Percentiles rank a stretch among this genome's conserved stretches.
phyloP scores from a whole-genome alignment of 2,888 invertebrate species.

The Brachynemurus nebulosus region DNA sequence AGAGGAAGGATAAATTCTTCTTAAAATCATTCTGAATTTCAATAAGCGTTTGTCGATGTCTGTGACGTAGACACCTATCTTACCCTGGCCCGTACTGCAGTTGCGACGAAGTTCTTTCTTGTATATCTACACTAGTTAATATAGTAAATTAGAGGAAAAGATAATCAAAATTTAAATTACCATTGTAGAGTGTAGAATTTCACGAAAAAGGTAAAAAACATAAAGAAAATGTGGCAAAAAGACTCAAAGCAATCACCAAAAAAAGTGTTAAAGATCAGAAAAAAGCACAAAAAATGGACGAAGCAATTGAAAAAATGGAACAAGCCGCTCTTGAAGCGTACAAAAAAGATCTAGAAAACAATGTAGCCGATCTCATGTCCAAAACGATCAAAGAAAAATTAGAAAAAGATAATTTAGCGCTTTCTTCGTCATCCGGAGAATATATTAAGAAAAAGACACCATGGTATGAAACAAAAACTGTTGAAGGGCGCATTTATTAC shows the following conservation, averaged over 20 bases:
- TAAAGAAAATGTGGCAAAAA: constrained; percentile 80
- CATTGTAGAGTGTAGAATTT: constrained; percentile 73
- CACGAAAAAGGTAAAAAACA: constrained; percentile 90
- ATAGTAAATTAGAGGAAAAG: too few species aligned
- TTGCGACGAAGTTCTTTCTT: too few species aligned
- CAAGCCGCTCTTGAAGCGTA: constrained; percentile 80
- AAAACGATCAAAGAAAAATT: constrained; percentile 31
- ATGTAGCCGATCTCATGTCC: constrained; percentile 44
- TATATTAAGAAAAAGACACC: constrained; percentile 31
- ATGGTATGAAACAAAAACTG: constrained; percentile 70
- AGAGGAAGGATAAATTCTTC: too few species aligned
- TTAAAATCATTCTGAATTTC: too few species aligned
- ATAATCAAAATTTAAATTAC: too few species aligned
- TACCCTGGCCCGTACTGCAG: too few species aligned
- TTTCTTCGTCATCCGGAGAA: constrained; percentile 18
- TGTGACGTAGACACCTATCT: too few species aligned
- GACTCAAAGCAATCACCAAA: constrained; percentile 70
- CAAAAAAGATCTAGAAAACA: constrained; percentile 63
- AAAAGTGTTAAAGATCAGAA: constrained; percentile 69
- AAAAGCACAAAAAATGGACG: constrained; percentile 60
- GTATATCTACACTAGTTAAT: too few species aligned
- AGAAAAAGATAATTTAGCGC: constrained; percentile 25
- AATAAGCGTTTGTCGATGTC: too few species aligned
- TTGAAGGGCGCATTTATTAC: constrained; percentile 68
- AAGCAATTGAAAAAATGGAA: constrained; percentile 79